These are phyloP conservation scores for Gnathonemus longibarbis DNA, from an alignment of 2,113 vertebrate genomes.

Conservation along the genomic window DNA sequence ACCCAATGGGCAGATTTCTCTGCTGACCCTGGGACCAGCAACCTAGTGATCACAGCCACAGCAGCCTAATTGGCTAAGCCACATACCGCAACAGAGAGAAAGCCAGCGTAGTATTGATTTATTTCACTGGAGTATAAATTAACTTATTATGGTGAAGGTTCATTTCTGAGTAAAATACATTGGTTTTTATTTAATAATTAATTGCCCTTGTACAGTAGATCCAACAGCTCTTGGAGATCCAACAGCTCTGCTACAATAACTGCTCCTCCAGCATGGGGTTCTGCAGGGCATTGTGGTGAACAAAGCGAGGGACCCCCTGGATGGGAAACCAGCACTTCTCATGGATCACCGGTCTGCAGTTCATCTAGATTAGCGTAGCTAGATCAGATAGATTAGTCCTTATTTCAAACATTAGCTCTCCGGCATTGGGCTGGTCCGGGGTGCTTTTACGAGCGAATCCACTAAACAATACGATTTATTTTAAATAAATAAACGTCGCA, in stretches of 20 bases:
- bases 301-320: not conserved
- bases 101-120: not conserved
- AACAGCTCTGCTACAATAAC: not conserved
- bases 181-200: not conserved
- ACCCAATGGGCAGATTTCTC: not conserved
- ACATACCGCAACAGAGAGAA: not conserved
- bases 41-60: not conserved
- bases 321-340: not conserved
- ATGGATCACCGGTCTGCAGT: not conserved
- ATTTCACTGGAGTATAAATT: not conserved
- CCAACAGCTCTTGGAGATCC: not conserved
- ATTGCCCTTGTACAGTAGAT: not conserved
- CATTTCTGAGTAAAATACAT: not conserved
- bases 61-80: not conserved
- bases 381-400: not conserved
- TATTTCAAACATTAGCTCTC: not conserved
- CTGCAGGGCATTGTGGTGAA: not conserved
- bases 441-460: not conserved
- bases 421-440: too few species aligned
- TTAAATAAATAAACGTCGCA: not conserved
- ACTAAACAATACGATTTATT: not conserved
- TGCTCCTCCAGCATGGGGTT: not conserved
- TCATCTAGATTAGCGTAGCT: not conserved
- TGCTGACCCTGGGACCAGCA: not conserved
- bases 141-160: not conserved